phyloP scores from a whole-genome alignment of 2,888 invertebrate species.

The Ophion obscuratus region DNA sequence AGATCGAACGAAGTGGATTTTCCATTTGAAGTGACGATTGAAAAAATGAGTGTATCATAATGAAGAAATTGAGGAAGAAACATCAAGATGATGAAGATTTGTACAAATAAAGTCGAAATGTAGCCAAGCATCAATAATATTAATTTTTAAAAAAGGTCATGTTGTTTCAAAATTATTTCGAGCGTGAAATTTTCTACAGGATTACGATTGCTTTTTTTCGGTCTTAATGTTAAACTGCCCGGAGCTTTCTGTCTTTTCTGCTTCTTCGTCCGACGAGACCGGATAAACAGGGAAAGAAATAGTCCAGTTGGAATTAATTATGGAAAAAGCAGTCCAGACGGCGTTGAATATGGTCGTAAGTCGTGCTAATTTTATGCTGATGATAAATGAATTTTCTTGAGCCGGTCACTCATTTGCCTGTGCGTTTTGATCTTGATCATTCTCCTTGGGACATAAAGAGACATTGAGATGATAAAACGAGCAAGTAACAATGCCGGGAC shows the following conservation, averaged over 20 bases:
- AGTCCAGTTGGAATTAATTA: not conserved
- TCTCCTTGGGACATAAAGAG: not conserved
- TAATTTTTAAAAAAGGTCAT: not conserved
- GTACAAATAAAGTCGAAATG: not conserved
- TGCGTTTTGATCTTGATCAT: slow-evolving; percentile 5
- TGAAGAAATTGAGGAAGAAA: too few species aligned
- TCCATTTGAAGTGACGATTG: too few species aligned
- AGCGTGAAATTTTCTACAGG: not conserved
- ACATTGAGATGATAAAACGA: not conserved
- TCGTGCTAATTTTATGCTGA: not conserved
- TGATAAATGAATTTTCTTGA: not conserved
- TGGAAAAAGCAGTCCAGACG: not conserved
- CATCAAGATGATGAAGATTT: not conserved
- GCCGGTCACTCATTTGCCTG: not conserved
- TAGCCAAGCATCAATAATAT: not conserved
- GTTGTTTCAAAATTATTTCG: not conserved
- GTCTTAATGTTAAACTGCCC: not conserved
- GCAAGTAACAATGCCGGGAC: not conserved
- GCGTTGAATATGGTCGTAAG: too few species aligned
- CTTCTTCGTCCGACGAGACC: slow-evolving; percentile 1
- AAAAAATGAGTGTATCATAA: not conserved
- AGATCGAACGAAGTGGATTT: not conserved
- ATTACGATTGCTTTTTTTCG: not conserved
- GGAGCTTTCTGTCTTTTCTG: not conserved
- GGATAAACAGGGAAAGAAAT: not conserved